Base-by-base conservation (phyloP, 2,888 invertebrate species). In the Strigamia crassipes region DNA sequence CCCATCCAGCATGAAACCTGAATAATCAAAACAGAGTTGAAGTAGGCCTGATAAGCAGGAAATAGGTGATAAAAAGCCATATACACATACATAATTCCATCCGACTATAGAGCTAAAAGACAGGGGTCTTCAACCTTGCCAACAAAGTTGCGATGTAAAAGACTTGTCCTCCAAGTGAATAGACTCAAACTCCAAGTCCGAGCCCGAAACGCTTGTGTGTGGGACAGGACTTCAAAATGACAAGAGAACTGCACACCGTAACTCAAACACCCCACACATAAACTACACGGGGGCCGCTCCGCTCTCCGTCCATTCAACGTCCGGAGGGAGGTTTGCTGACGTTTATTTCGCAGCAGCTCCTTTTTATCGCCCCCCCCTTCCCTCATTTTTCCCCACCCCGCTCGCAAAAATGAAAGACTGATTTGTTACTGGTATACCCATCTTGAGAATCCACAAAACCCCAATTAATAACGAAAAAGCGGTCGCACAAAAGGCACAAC, bases 391-490 rank as follows among this genome's bases (percentile, higher is more conserved):
- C 77, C 23, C 31, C 1, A 61, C 31, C 77, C 31, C 77, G 61
- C 10, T 61, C 13, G 23, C 18, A 27, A 27, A 31, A 77, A 31
- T 77, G 77, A 77, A 77, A 77, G 77, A 23, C 27, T 77, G 77
- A 77, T 77, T 77, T 77, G 77, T 77, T 77, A 77, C 77, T 31
- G 77, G 77, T 77, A 31, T 51, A 51, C 27, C 77, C 31, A 77
- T 77, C 77, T 77, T 77, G 27, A 77, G 77, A 77, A 77, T 77
- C 77, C 77, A 77, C 77, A 77, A 77, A 77, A 77, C 77, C 27
- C 31, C 77, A 77, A 77, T 77, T 77, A 77, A 77, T 77, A 77
- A 77, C 77, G 77, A 77, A 77, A 77, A 77, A 77, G 77, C 77
- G 18, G 51, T 51, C 51, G 23, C 77, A 77, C 77, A 77, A 77